Evolutionary conservation across 2,113 vertebrate species (phyloP).

Genomic region (Cinclus mexicanus): DNA sequence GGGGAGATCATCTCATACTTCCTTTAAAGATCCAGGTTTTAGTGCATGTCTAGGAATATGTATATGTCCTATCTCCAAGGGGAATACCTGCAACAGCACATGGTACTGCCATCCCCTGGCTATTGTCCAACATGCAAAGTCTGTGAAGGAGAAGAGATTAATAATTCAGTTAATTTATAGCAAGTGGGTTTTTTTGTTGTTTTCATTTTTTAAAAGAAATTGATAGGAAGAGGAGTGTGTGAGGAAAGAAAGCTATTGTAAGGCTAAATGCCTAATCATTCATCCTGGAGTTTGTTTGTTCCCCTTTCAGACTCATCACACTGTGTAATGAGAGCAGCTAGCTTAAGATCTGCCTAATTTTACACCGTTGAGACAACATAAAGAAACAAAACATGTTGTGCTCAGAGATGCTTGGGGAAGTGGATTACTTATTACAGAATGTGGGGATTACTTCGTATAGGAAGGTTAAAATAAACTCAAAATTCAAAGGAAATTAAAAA

Average conservation of each 20-base stretch:
- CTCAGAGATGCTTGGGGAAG: not conserved
- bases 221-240: conserved; percentile 15
- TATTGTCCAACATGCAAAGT: conserved; percentile 45
- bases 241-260: conserved; percentile 25
- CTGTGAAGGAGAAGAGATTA: conserved; percentile 49
- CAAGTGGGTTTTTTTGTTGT: not conserved
- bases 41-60: conserved; percentile 36
- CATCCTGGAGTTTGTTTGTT: conserved; percentile 47
- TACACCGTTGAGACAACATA: not conserved
- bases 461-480: not conserved
- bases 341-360: conserved; percentile 11
- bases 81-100: conserved; percentile 54
- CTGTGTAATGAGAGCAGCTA: conserved; percentile 23
- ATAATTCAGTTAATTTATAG: conserved; percentile 70
- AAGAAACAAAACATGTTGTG: not conserved
- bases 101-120: conserved; percentile 35
- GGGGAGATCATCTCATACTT: not conserved
- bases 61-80: conserved; percentile 13
- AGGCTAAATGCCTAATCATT: conserved; percentile 33
- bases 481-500: not conserved
- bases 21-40: conserved; percentile 33
- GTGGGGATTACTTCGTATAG: not conserved
- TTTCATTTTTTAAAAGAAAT: conserved; percentile 37
- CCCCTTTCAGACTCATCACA: conserved; percentile 16
- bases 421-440: not conserved